Conservation (phyloP, 2,888 invertebrate species). For the Meliscaeva auricollis region DNA sequence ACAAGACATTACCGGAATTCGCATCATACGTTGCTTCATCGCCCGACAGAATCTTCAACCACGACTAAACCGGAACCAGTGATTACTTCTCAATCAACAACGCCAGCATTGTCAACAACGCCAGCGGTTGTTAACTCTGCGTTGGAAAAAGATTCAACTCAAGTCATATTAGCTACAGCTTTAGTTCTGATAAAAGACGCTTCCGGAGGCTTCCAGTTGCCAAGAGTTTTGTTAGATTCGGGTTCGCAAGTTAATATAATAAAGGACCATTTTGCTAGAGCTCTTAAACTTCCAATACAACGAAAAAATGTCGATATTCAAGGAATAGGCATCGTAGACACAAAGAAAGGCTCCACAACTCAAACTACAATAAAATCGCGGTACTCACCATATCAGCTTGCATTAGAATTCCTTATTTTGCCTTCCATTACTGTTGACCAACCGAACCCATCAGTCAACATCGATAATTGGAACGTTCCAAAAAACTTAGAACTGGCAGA, state of each 20-base stretch:
- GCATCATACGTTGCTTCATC: constrained; percentile 44
- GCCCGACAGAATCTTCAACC: background rate
- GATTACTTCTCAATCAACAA: background rate
- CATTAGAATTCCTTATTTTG: constrained; percentile 38
- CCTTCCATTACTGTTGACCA: constrained; percentile 72
- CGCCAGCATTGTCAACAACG: too few species aligned
- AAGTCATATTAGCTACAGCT: background rate
- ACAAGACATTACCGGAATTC: too few species aligned
- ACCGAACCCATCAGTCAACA: constrained; percentile 35
- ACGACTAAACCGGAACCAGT: background rate
- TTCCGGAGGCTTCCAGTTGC: constrained; percentile 33
- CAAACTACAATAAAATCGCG: constrained; percentile 55
- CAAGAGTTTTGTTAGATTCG: constrained; percentile 45
- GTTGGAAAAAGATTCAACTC: background rate
- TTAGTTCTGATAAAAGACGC: background rate
- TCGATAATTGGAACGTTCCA: constrained; percentile 49
- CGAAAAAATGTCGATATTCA: constrained; percentile 33
- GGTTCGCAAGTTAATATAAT: constrained; percentile 63
- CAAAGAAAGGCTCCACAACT: constrained; percentile 44
- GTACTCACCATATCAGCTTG: constrained; percentile 46
- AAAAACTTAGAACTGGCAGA: constrained; percentile 56
- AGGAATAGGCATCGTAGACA: constrained; percentile 48
- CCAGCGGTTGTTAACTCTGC: too few species aligned
- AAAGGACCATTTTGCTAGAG: background rate
- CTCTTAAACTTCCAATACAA: background rate